Conservation (phyloP, 2,888 invertebrate genomes). For the Polydesmus complanatus region DNA sequence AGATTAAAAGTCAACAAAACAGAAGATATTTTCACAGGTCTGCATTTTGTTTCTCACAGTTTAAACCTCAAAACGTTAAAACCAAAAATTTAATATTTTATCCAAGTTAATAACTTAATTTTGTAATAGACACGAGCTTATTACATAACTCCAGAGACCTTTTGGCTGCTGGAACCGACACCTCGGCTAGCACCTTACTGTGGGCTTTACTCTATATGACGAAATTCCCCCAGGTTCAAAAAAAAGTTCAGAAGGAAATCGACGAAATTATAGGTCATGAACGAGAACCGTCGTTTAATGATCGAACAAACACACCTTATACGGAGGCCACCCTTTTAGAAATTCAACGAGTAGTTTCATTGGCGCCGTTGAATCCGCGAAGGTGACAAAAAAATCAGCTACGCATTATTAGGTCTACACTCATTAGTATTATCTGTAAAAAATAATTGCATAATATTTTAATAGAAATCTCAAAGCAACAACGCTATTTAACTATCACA, state of each 20-base stretch:
- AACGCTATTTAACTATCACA: no score
- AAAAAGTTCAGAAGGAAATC: slow-evolving; percentile 68
- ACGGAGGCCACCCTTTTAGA: slow-evolving; percentile 79
- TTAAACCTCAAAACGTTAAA: no score
- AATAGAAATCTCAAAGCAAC: no score
- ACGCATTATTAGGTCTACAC: no score
- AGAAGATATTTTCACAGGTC: background rate
- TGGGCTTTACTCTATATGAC: slow-evolving; percentile 82
- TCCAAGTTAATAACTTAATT: no score
- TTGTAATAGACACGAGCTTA: background rate
- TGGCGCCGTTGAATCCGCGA: background rate
- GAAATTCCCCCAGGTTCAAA: slow-evolving; percentile 66
- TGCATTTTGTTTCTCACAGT: background rate
- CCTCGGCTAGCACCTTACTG: slow-evolving; percentile 72
- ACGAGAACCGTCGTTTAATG: slow-evolving; percentile 63
- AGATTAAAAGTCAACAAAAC: background rate
- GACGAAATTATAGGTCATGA: slow-evolving; percentile 53
- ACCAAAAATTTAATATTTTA: no score
- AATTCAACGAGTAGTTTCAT: slow-evolving; percentile 56
- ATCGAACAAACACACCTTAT: slow-evolving; percentile 62
- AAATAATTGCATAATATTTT: no score
- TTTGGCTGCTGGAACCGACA: slow-evolving; percentile 87
- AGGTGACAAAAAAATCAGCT: no score
- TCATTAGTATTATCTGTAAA: no score
- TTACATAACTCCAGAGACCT: slow-evolving; percentile 47